Evolutionary conservation across 2,797 vertebrate species (phyloP), one percentile per base, ranked within the genome.

Genomic region (Paramormyrops hopkinsi): DNA sequence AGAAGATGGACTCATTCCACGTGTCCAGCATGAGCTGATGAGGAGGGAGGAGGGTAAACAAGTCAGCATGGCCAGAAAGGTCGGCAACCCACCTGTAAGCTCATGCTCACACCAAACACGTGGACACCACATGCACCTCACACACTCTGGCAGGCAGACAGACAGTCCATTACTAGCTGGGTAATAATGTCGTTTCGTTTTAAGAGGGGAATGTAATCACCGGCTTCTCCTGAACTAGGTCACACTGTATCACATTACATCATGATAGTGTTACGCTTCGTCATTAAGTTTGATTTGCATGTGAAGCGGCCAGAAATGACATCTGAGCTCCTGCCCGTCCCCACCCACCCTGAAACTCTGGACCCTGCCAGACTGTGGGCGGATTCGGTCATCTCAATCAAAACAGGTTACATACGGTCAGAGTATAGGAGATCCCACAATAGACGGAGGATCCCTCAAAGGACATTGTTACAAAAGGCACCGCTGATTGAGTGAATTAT

Each of bases 1-100:
- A 99, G 96, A 99, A 99, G 94, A 99, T 99, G 82, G 98, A 99
- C 93, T 99, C 98, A 91, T 99, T 99, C 98, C 98, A 99, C 0
- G 98, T 99, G 94, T 99, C 98, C 92, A 99, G 93, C 98, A 99
- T 99, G 88, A 99, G 96, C 98, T 99, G 93, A 46, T 4, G 56
- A 4, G 53, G n/a, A 5, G 44, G 86, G 19, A 8, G 59, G 25
- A 33, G 82, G 19, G 87, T 48, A 62, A 25, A 69, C 19, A 41
- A 65, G 33, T 88, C 86, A 88, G 86, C 50, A 8, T 53, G 37
- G 11, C 56, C 86, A 46, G 17, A 48, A 82, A 82, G 37, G 19
- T 41, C 8, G 2, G 41, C 0, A 22, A n/a, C 19, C 19, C 7
- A 82, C 41, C 76, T 19, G 76, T 19, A 46, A 82, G 37, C 41